These are phyloP conservation scores for Tapera naevia DNA, from an alignment of 2,797 vertebrate species.

Conservation along the genomic window DNA sequence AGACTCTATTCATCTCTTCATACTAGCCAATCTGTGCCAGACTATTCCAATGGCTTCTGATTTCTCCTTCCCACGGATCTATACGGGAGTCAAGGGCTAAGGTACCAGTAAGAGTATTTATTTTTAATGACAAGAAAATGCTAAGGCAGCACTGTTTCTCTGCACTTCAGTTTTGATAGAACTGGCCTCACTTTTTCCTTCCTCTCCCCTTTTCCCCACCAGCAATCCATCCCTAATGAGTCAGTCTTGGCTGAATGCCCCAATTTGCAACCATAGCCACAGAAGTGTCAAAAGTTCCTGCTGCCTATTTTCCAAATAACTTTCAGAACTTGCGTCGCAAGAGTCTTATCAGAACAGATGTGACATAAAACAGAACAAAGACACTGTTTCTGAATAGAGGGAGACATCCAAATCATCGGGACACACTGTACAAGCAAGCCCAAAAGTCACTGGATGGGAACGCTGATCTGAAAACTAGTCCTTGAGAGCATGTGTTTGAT, in stretches of 20 bases:
- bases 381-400: background rate
- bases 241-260: background rate
- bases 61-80: background rate
- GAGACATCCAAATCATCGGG: background rate
- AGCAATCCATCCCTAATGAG: conserved; percentile 35
- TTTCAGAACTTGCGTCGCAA: background rate
- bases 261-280: background rate
- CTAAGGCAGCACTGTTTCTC: background rate
- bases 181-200: conserved; percentile 36
- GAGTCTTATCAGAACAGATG: conserved; percentile 44
- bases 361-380: conserved; percentile 54
- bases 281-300: conserved; percentile 42
- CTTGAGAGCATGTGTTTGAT: background rate
- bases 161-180: conserved; percentile 1
- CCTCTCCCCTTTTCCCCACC: conserved; percentile 14
- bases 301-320: conserved; percentile 27
- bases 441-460: conserved; percentile 2
- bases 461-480: background rate
- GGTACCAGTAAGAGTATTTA: background rate
- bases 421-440: background rate
- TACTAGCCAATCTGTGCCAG: background rate
- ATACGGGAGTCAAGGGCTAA: background rate
- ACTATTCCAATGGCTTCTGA: background rate
- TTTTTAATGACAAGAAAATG: background rate
- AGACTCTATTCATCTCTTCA: background rate